These are phyloP conservation scores for Matsumurasca onukii DNA, from an alignment of 1,140 invertebrate genomes.

Conservation along the genomic window DNA sequence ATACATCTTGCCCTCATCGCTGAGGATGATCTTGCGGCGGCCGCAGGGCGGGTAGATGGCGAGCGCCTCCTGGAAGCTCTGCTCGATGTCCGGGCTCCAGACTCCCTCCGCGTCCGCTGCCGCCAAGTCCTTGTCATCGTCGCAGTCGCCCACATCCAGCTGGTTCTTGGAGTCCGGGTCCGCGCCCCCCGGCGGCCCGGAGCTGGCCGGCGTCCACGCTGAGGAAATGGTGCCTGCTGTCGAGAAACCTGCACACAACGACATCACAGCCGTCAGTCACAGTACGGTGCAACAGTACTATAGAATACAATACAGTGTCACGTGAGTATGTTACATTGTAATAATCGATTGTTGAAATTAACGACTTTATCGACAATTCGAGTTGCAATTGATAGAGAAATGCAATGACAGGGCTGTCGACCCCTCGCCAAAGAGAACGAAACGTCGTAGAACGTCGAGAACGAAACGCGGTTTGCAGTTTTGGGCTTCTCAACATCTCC, in stretches of 20 bases:
- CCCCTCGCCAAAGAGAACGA: too few species aligned
- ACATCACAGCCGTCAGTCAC: slow-evolving; percentile 21
- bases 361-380: too few species aligned
- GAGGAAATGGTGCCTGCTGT: slow-evolving; percentile 84
- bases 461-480: too few species aligned
- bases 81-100: slow-evolving; percentile 99
- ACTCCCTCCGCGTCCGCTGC: slow-evolving; percentile 98
- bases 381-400: too few species aligned
- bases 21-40: slow-evolving; percentile 97
- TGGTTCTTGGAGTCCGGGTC: slow-evolving; percentile 53
- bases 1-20: slow-evolving; percentile 99
- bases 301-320: neutral
- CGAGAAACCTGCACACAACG: slow-evolving; percentile 58
- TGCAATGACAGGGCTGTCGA: too few species aligned
- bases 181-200: slow-evolving; percentile 60
- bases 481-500: too few species aligned
- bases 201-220: slow-evolving; percentile 77
- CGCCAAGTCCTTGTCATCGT: slow-evolving; percentile 84
- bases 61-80: slow-evolving; percentile 99
- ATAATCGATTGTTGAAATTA: too few species aligned
- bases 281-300: too few species aligned
- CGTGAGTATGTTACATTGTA: neutral
- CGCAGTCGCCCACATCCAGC: slow-evolving; percentile 80
- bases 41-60: slow-evolving; percentile 99
- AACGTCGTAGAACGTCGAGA: too few species aligned